Base-by-base conservation (phyloP, 2,113 vertebrate genomes). In the Psammodynastes pulverulentus region DNA sequence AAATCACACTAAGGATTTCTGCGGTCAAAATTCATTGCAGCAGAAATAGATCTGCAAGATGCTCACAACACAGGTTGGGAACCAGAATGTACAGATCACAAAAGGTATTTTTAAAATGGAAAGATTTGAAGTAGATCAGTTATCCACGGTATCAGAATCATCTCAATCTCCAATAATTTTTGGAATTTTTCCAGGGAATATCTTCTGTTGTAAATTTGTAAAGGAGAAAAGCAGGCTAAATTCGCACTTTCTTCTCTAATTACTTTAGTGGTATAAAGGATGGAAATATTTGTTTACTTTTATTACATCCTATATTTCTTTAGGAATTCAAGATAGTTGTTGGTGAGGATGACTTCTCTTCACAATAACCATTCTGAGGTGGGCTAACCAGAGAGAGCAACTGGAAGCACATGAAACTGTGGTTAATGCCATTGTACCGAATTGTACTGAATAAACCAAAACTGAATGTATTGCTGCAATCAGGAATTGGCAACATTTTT, bases 1-100 rank as follows among this genome's bases (percentile, higher is more conserved):
- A 89, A 90, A 90, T 85, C 72, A 87, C 89, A 87, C 87, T 91
- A 94, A 91, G 90, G 94, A 95, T 89, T 91, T 87, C 92, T 94
- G 84, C 91, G 51, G 89, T 85, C 53, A 48, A 51, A n/a, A 93
- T 53, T 43, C 90, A 90, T 90, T 62, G 85, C 89, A 88, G 49
- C 48, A 89, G 48, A 92, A 93, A 92, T 0, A 90, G 72, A 54
- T 53, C 39, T 92, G 86, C 62, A 29, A 53, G 85, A 85, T 53
- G 48, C 90, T 72, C 4, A 5, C 92, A 91, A 88, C 21, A 92
- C 23, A 24, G 6, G 0, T 3, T 0, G 0, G 0, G 4, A 92
- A 13, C 56, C 79, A 93, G 84, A 49, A 45, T 58, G 9, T 0
- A 0, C 49, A 0, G 0, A 62, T 90, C 43, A 79, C 29, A 39